Base-by-base conservation (phyloP, 2,113 vertebrate genomes). In the Podarcis cretensis region DNA sequence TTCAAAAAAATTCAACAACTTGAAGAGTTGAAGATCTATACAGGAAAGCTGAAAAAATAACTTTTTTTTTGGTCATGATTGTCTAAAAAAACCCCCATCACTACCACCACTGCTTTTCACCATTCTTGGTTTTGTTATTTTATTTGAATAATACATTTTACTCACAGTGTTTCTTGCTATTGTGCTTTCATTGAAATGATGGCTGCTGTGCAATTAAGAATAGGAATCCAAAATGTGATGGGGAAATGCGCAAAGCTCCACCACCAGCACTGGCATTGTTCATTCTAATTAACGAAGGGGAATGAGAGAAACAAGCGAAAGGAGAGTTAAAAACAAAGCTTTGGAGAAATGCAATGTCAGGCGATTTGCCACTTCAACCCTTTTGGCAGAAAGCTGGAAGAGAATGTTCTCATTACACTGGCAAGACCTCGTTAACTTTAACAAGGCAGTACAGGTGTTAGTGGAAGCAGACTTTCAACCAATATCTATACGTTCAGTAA, bases 351-450 rank as follows among this genome's bases (percentile, higher is more conserved):
- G 2, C 1, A 12, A 40, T 85, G 2, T 0, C 54, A 4, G 82
- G 5, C 65, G 90, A 74, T 37, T 78, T 89, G n/a, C 75, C 1
- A 85, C 2, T 77, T 93, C 6, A 82, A 0, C 7, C 10, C 1
- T 48, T 88, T 88, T 85, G 35, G n/a, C 80, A 83, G 30, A 35
- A 81, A 23, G 48, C 25, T 90, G 48, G 65, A 87, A 74, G 4
- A 0, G 0, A 84, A 3, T 35, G 27, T 84, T 91, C 90, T 91
- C 7, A 57, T 71, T 73, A 1, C 3, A 6, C 43, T 77, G 40
- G 0, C 1, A 88, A 81, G 6, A 32, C 6, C 2, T 21, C 59
- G 5, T 32, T 87, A 83, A 88, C 78, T 87, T 90, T 93, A 43
- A 25, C 0, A 35, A 91, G 69, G 27, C 82, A 90, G 30, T 27